Base-by-base conservation (phyloP, 2,113 vertebrate species). In the Antigone vipio region DNA sequence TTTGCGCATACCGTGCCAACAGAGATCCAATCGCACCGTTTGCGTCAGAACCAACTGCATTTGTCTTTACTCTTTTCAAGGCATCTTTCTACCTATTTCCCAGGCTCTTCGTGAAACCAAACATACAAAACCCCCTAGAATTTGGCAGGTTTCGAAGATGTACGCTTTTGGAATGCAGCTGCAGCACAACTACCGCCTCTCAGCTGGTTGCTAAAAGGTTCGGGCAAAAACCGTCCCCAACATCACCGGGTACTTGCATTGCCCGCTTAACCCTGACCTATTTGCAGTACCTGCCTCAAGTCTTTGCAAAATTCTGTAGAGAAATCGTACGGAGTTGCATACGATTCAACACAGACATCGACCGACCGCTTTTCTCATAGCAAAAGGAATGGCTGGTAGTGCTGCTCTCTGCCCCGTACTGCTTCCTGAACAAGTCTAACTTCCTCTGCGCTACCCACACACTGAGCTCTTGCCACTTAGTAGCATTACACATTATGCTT, bases 341-440 rank as follows among this genome's bases (percentile, higher is more conserved):
- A 21, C 1, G 4, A 35, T 55, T 55, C 40, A 35, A 42, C 7
- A 38, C 38, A 38, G 38, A 35, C 12, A 8, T 2, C 50, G 38
- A 58, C 34, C 34, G 34, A 29, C 15, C 9, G 15, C 32, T 29
- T 21, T 49, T 59, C 59, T 32, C 14, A 42, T 2, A 26, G 27
- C 26, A 7, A 27, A 58, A 74, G 8, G 12, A 44, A 22, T 0
- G 6, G 23, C 2, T 3, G 29, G 29, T 5, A 17, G 17, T 4
- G 19, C 24, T 58, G 44, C 1, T 13, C 42, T n/a, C 18, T 10
- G 34, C 16, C 44, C 29, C 15, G 2, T 7, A 16, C 1, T 6
- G 9, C 42, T 16, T 11, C 15, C 49, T 15, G 16, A n/a, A 12
- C 12, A 26, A 5, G 8, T 15, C 9, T 38, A 22, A 15, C 35